Conservation (phyloP, 1,140 invertebrate species). For the Drosophila pandora region DNA sequence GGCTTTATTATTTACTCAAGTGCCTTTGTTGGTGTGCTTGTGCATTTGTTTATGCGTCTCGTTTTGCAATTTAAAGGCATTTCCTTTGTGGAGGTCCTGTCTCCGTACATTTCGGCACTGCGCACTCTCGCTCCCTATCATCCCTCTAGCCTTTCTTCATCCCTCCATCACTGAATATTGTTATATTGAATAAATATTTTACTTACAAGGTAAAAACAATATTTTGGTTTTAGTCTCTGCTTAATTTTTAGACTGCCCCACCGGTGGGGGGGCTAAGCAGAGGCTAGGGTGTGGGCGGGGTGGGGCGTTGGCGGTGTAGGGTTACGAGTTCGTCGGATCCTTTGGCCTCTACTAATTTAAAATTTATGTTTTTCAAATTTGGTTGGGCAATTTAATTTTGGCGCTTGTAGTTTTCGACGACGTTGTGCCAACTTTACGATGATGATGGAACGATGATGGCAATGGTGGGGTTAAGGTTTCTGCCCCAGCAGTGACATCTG, state of each 20-base stretch:
- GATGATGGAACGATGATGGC: conserved; percentile 27
- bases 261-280: background rate
- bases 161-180: conserved; percentile 59
- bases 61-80: conserved; percentile 80
- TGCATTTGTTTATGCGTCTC: conserved; percentile 80
- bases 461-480: background rate
- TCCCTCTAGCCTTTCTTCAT: conserved; percentile 18
- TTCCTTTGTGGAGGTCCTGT: conserved; percentile 57
- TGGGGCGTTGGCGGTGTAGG: conserved; percentile 1
- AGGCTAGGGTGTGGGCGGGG: background rate
- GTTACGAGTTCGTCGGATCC: conserved; percentile 22
- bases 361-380: conserved; percentile 70
- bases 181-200: conserved; percentile 81
- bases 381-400: conserved; percentile 54
- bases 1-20: conserved; percentile 75
- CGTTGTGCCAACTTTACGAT: conserved; percentile 42
- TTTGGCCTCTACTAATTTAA: conserved; percentile 61
- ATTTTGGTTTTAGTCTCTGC: conserved; percentile 75
- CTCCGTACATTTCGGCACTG: conserved; percentile 40
- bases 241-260: conserved; percentile 50
- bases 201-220: conserved; percentile 80
- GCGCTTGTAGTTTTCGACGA: conserved; percentile 39
- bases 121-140: conserved; percentile 33
- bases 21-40: conserved; percentile 56
- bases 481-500: background rate